Conservation (phyloP, 2,113 vertebrate species). For the Castor canadensis region DNA sequence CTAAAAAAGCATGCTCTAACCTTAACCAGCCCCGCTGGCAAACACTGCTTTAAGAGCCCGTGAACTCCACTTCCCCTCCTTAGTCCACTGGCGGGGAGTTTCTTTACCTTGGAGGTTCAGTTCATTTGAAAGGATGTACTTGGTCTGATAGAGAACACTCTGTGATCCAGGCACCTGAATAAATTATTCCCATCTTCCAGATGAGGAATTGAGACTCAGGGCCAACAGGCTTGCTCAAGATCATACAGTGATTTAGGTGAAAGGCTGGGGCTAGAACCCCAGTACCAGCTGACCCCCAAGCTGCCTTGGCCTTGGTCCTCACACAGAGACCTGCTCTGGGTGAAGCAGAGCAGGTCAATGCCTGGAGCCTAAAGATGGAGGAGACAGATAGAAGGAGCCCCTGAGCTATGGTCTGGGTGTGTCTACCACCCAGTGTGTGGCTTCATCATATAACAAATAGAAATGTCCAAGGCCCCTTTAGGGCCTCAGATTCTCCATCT, state of each 20-base stretch:
- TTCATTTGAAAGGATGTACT: not conserved
- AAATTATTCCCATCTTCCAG: not conserved
- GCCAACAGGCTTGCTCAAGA: not conserved
- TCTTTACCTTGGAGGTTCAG: not conserved
- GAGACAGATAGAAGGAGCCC: not conserved
- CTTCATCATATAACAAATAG: not conserved
- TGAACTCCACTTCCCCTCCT: too few relatives aligned
- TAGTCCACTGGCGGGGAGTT: not conserved
- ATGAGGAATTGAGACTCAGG: not conserved
- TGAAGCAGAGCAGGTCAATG: not conserved
- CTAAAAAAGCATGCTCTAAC: not conserved
- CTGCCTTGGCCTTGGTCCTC: not conserved
- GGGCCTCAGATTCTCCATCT: constrained; percentile 8
- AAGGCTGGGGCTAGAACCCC: not conserved
- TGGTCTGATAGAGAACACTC: not conserved
- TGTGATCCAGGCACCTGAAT: not conserved
- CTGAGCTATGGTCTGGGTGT: not conserved
- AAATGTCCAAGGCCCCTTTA: not conserved
- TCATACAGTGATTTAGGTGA: not conserved
- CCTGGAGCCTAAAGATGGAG: not conserved
- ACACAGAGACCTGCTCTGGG: not conserved
- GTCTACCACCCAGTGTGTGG: not conserved
- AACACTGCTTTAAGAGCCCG: not conserved
- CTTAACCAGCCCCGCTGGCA: not conserved
- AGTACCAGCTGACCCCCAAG: not conserved